Conservation (phyloP, 2,888 invertebrate species). For the Torymus texanus region DNA sequence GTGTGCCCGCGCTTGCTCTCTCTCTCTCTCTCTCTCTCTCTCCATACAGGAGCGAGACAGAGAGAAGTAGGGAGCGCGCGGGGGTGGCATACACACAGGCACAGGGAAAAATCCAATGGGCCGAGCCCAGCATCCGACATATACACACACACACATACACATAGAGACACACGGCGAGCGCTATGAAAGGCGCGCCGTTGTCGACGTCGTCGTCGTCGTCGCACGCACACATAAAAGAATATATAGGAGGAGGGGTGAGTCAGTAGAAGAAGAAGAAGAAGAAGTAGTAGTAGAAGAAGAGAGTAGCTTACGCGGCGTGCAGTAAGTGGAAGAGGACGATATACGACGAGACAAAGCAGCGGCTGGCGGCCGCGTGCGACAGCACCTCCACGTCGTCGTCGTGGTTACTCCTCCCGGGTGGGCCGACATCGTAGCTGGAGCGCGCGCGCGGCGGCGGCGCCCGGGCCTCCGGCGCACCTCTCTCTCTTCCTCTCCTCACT, state of each 20-base stretch:
- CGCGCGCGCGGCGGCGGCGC: not conserved
- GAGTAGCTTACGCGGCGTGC: slow-evolving; percentile 28
- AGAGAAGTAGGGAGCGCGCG: too few species aligned
- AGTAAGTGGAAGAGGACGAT: slow-evolving; percentile 3
- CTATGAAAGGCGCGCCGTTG: too few species aligned
- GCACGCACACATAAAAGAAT: too few species aligned
- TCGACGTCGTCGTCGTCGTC: too few species aligned
- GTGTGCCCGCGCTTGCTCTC: too few species aligned
- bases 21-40: too few species aligned
- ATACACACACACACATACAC: too few species aligned
- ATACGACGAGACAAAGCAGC: not conserved
- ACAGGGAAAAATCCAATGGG: not conserved
- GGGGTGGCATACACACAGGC: not conserved
- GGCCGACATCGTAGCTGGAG: not conserved
- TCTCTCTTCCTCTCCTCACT: not conserved
- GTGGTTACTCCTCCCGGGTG: not conserved
- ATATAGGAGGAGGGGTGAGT: not conserved
- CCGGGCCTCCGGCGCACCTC: not conserved
- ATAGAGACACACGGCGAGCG: too few species aligned
- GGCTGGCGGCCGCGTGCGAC: not conserved
- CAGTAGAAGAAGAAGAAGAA: too few species aligned
- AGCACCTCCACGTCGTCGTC: slow-evolving; percentile 2
- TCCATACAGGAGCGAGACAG: too few species aligned
- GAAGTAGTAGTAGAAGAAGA: too few species aligned
- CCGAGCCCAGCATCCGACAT: too few species aligned